Evolutionary conservation across 2,888 invertebrate species (phyloP).

Genomic region (Agrochola macilenta): DNA sequence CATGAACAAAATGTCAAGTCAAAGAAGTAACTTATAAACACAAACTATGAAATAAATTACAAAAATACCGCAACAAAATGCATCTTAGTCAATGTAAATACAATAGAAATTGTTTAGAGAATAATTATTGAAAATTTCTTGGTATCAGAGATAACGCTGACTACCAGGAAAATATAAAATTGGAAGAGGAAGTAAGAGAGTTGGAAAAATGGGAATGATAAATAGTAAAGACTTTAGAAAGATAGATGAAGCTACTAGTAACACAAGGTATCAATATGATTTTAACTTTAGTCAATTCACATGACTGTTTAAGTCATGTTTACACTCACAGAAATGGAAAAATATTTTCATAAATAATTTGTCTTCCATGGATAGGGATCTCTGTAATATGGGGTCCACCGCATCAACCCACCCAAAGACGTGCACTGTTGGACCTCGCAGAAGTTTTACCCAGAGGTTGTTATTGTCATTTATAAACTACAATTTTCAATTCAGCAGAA

Average conservation of each 20-base stretch:
- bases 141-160: not conserved
- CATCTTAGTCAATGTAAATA: conserved; percentile 13
- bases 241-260: conserved; percentile 82
- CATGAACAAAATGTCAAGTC: conserved; percentile 51
- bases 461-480: conserved; percentile 27
- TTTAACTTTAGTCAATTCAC: not conserved
- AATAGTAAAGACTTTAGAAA: conserved; percentile 75
- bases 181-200: not conserved
- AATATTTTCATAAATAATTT: conserved; percentile 16
- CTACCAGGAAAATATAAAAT: conserved; percentile 11
- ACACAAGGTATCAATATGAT: conserved; percentile 75
- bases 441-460: conserved; percentile 18
- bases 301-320: conserved; percentile 22
- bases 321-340: conserved; percentile 14
- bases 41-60: conserved; percentile 50
- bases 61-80: conserved; percentile 56
- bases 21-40: conserved; percentile 46
- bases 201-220: conserved; percentile 58
- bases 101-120: not conserved
- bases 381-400: not conserved
- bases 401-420: not conserved
- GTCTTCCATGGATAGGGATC: not conserved
- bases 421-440: not conserved
- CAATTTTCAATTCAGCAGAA: not conserved
- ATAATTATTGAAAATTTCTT: conserved; percentile 16